Base-by-base conservation (phyloP, 64 coral and sea anemone species). In the Acropora tenuis region DNA sequence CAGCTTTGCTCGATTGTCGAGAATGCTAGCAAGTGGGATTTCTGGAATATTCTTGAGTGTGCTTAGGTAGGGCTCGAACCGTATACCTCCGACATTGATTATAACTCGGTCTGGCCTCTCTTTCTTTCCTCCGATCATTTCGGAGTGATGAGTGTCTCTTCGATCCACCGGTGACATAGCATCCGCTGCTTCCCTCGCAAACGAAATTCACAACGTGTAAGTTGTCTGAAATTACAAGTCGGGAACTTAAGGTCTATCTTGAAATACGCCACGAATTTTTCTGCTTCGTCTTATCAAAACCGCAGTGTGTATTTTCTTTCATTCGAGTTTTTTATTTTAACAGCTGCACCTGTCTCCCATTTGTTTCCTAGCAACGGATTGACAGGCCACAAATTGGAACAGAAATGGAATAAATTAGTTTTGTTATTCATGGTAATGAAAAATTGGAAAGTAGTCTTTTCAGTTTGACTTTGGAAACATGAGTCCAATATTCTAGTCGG, bases 21-120 rank as follows among this genome's bases (percentile, higher is more conserved):
- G 86, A 45, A 99, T 96, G 47, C 90, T 90, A 1, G 91, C 84
- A 8, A 99, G 92, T 10, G 97, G 97, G 61, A 99, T 89, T 74
- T 99, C 94, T 15, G 97, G 94, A 6, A 96, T 93, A 65, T 99
- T 99, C 80, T 78, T 90, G 45, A 99, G 79, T 16, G 97, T 99
- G 47, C 94, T 99, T 1, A 92, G 76, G 71, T 99, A 99, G 0
- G 97, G 97, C 49, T 99, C 91, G 44, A 99, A 99, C 0, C 85
- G 78, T 80, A 96, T 99, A 1, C 97, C 97, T 1, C 97, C 97
- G 19, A 95, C 90, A 77, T 99, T 99, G 5, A 99, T 88, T 50
- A 99, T 74, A 2, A 99, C 89, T 18, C 94, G 42, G 75, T 99
- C 94, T 58, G 80, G 88, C 8, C 91, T 30, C n/a, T 97, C 92